Percentiles rank a stretch among this genome's conserved stretches.
These are phyloP conservation scores for Monodelphis domestica DNA, from an alignment of 2,797 vertebrate species.

Conservation along the genomic window DNA sequence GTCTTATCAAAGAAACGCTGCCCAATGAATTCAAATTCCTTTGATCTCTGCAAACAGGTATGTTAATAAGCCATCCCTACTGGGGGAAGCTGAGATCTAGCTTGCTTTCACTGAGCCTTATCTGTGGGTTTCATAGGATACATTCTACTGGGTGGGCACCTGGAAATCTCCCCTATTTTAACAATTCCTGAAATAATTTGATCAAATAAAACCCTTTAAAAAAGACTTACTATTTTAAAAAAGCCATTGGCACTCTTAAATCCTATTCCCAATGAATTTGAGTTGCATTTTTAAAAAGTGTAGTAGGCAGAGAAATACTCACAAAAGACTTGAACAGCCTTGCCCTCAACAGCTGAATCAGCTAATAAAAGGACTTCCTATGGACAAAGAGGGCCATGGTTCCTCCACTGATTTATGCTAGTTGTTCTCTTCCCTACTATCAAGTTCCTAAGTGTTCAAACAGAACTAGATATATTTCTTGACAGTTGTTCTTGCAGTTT, in stretches of 20 bases:
- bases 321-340: not conserved
- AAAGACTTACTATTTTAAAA: not conserved
- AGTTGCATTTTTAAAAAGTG: slow-evolving; percentile 17
- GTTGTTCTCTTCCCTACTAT: slow-evolving; percentile 41
- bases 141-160: not conserved
- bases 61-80: slow-evolving; percentile 14
- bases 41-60: slow-evolving; percentile 7
- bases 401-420: not conserved
- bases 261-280: not conserved
- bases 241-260: not conserved
- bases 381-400: not conserved
- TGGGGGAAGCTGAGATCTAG: not conserved
- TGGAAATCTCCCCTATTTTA: slow-evolving; percentile 29
- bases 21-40: slow-evolving; percentile 39
- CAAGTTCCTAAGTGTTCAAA: slow-evolving; percentile 43
- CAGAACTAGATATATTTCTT: slow-evolving; percentile 7
- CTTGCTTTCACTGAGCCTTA: slow-evolving; percentile 13
- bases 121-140: not conserved
- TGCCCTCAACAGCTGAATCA: not conserved
- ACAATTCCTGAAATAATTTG: slow-evolving; percentile 12
- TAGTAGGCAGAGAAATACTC: not conserved
- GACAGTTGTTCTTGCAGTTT: not conserved
- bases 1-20: not conserved
- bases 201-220: slow-evolving; percentile 3
- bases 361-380: not conserved